Percentiles rank a stretch among this genome's conserved stretches.
phyloP scores from a whole-genome alignment of 2,113 vertebrate species.

The Triplophysa tibetana region DNA sequence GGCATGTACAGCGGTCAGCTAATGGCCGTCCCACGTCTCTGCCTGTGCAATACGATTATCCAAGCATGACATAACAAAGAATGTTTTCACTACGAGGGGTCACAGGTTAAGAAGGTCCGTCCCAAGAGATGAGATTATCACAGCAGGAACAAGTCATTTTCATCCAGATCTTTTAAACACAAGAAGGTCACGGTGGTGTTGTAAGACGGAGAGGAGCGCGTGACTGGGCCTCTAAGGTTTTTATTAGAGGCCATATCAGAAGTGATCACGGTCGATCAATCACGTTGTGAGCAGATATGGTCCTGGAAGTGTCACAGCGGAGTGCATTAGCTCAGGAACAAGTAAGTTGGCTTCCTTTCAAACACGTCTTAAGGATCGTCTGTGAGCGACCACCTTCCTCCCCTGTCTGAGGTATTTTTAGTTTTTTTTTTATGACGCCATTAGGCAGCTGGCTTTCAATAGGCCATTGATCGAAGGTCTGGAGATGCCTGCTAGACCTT shows the following conservation, averaged over 20 bases:
- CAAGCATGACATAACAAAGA: conserved; percentile 25
- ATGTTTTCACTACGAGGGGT: neutral
- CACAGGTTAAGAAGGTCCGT: conserved; percentile 15
- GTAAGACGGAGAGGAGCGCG: neutral
- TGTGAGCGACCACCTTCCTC: neutral
- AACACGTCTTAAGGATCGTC: conserved; percentile 6
- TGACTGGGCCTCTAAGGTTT: neutral
- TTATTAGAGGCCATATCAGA: conserved; percentile 45
- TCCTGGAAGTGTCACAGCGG: conserved; percentile 25
- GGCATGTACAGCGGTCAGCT: neutral
- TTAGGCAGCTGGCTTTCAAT: conserved; percentile 8
- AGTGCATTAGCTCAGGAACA: conserved; percentile 34
- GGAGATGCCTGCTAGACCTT: neutral
- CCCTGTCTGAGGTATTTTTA: neutral
- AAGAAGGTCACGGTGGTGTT: neutral
- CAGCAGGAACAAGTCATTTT: neutral
- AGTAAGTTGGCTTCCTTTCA: conserved; percentile 19
- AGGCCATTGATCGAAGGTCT: neutral
- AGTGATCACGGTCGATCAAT: neutral
- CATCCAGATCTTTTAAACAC: neutral
- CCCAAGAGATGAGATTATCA: conserved; percentile 27
- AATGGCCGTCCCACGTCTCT: conserved; percentile 2
- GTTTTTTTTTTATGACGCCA: neutral
- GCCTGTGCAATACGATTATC: conserved; percentile 1
- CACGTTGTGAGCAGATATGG: conserved; percentile 21